These are phyloP conservation scores for Spea multiplicata DNA, from an alignment of 2,113 vertebrate species.

Conservation along the genomic window DNA sequence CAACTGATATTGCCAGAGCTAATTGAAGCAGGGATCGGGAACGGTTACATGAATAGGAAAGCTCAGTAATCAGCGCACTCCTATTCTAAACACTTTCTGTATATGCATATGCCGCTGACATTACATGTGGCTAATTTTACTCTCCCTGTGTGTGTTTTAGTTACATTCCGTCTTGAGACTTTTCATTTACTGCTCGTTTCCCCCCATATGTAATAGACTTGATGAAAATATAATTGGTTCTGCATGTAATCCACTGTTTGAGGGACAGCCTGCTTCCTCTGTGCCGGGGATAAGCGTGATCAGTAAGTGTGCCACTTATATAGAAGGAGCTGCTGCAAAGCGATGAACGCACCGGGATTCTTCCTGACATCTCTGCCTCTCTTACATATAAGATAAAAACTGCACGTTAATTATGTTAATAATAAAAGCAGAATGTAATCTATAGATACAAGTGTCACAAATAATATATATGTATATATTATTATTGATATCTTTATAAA, in stretches of 20 bases:
- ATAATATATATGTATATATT: no score
- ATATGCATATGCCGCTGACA: not conserved
- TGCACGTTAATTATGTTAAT: no score
- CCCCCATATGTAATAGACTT: not conserved
- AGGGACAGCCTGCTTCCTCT: not conserved
- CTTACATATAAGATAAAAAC: no score
- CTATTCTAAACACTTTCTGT: constrained; percentile 8
- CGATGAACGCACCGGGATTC: no score
- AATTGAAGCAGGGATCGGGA: constrained; percentile 3
- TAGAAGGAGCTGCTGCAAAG: not conserved
- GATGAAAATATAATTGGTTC: constrained; percentile 16
- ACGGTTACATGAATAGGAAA: not conserved
- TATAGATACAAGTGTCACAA: no score
- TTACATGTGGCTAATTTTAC: constrained; percentile 1
- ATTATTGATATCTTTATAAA: no score
- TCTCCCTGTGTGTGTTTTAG: constrained; percentile 2
- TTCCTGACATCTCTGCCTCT: no score
- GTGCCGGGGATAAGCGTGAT: not conserved
- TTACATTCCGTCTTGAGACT: not conserved
- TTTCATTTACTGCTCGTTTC: constrained; percentile 2
- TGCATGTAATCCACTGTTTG: constrained; percentile 5
- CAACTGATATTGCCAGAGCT: constrained; percentile 8
- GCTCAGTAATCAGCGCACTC: not conserved
- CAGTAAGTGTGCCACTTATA: not conserved
- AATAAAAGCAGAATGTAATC: no score